Evolutionary conservation across 2,113 vertebrate species (phyloP), one percentile per base, ranked within the genome.

Genomic region (Tonatia bakeri): DNA sequence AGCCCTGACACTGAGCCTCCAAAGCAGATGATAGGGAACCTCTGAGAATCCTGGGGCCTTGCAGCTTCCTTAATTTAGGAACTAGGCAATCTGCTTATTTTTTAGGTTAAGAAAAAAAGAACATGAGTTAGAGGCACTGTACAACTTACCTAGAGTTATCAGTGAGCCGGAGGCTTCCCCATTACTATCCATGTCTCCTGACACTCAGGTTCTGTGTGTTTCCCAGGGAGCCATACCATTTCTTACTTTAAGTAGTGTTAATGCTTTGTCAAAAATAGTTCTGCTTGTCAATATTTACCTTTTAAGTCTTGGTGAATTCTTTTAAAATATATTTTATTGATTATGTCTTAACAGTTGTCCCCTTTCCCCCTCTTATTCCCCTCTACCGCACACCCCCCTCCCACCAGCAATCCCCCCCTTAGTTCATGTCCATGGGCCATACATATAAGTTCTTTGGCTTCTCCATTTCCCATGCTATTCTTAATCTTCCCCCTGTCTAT

Each of bases 231-330:
- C 7, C 20, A 70, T 64, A 75, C 15, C 52, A 82, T 8, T 76
- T 69, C 76, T 81, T 70, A 77, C 12, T 50, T 82, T 73, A n/a
- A 87, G 24, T 75, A 65, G 85, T 70, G 7, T 10, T 85, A 61
- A 75, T 56, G 56, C 52, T 79, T 81, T 80, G 16, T 90, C 56
- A 77, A 67, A 96, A 90, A 83, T 87, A 97, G 87, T 69, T 89
- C 45, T 80, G 28, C 45, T 84, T 95, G 5, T 85, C 83, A 92
- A 81, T 91, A 90, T 65, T 95, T 73, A 91, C 52, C 36, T 94
- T 90, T 84, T 79, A 87, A 38, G 33, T 43, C 7, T 88, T 87
- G 61, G 69, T 97, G 45, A 95, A 81, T 92, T 87, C 65, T 95
- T 88, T 56, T 54, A 20, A 20, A 56, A 56, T 56, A 56, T 56